phyloP scores from a whole-genome alignment of 2,888 invertebrate species.

The Agrypnus murinus region DNA sequence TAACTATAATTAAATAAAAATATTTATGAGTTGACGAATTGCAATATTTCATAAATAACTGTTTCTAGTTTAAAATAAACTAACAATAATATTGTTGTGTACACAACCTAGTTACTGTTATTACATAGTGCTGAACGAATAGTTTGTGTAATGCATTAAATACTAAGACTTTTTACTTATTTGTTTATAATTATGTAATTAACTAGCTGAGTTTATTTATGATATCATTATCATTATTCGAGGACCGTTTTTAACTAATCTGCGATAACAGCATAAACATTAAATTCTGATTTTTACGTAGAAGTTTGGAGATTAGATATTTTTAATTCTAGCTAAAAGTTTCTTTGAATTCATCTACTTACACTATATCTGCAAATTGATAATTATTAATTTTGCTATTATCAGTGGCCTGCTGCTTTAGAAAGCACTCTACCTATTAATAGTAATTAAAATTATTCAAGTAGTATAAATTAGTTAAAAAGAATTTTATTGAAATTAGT shows the following conservation, averaged over 20 bases:
- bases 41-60: background rate
- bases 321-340: background rate
- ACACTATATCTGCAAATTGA: too few species aligned
- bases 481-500: too few species aligned
- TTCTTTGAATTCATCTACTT: background rate
- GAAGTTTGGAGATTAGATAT: conserved; percentile 15
- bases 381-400: too few species aligned
- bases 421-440: too few species aligned
- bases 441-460: too few species aligned
- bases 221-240: background rate
- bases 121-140: background rate
- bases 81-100: background rate
- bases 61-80: too few species aligned
- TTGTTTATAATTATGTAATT: conserved; percentile 24
- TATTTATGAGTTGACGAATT: too few species aligned
- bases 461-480: too few species aligned
- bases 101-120: background rate
- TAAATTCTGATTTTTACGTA: background rate
- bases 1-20: too few species aligned
- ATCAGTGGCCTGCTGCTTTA: too few species aligned
- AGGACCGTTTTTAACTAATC: conserved; percentile 11
- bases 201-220: background rate
- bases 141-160: background rate
- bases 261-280: conserved; percentile 11
- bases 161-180: background rate